These are phyloP conservation scores for Poliocrania exsul DNA, from an alignment of 2,797 vertebrate genomes.

Conservation along the genomic window DNA sequence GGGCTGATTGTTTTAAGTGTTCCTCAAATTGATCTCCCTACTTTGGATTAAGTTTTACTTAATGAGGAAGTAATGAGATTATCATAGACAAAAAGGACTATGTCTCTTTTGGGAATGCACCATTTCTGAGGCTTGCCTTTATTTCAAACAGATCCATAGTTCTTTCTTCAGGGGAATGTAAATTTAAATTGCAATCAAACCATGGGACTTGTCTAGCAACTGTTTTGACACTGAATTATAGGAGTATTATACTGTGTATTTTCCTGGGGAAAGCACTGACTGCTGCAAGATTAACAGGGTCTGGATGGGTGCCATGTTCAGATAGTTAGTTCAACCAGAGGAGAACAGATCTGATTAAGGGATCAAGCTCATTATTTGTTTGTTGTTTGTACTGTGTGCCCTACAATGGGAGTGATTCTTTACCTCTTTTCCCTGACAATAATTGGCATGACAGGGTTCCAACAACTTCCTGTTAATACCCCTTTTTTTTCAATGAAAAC, in stretches of 20 bases:
- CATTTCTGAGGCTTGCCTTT: neutral
- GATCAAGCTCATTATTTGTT: constrained; percentile 15
- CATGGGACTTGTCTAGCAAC: neutral
- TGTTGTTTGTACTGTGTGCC: neutral
- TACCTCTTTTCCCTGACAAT: neutral
- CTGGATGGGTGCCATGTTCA: constrained; percentile 36
- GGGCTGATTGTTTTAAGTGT: constrained; percentile 31
- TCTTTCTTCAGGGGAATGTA: neutral
- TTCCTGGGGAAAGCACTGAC: neutral
- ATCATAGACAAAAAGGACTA: neutral
- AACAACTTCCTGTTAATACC: neutral
- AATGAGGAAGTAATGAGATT: constrained; percentile 39
- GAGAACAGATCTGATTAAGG: constrained; percentile 29
- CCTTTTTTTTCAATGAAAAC: neutral
- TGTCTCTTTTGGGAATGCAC: neutral
- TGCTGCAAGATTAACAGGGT: neutral
- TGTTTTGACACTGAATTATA: neutral
- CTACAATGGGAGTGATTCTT: neutral
- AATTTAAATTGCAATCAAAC: constrained; percentile 25
- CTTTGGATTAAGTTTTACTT: constrained; percentile 54
- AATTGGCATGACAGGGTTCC: neutral
- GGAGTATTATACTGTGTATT: neutral
- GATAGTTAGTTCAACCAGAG: neutral
- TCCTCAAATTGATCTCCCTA: constrained; percentile 44
- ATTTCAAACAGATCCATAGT: neutral